These are phyloP conservation scores for Abrostola tripartita DNA, from an alignment of 2,888 invertebrate species.

Conservation along the genomic window DNA sequence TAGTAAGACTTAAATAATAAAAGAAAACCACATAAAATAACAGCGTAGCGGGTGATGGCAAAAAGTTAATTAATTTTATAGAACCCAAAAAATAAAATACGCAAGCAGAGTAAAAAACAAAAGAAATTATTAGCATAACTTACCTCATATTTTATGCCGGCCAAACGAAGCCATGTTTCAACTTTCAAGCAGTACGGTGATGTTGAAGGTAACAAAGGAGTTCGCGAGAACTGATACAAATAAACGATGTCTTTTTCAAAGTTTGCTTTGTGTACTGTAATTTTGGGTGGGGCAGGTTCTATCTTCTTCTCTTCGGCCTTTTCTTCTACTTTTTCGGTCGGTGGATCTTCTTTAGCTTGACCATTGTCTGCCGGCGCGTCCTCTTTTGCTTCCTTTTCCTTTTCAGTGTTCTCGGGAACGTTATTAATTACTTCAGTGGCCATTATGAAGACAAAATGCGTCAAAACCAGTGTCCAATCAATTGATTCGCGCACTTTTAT, in stretches of 20 bases:
- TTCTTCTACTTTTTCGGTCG: conserved; percentile 84
- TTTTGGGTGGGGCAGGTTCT: conserved; percentile 92
- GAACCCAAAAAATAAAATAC: not conserved
- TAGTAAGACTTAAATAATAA: not conserved
- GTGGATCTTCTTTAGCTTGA: conserved; percentile 79
- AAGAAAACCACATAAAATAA: not conserved
- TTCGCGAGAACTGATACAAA: conserved; percentile 97
- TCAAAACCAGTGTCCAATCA: conserved; percentile 31
- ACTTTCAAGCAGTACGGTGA: conserved; percentile 98
- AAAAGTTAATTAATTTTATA: not conserved
- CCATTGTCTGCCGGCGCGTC: conserved; percentile 85
- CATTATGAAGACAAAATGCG: conserved; percentile 85
- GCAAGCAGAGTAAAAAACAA: conserved; percentile 51
- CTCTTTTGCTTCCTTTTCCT: conserved; percentile 89
- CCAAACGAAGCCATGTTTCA: conserved; percentile 97
- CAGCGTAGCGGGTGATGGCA: conserved; percentile 25
- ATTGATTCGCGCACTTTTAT: conserved; percentile 43
- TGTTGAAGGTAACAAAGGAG: conserved; percentile 95
- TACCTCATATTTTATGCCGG: conserved; percentile 98
- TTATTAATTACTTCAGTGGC: conserved; percentile 93
- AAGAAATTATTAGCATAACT: conserved; percentile 67
- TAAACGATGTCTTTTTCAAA: conserved; percentile 98
- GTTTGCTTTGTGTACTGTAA: conserved; percentile 94
- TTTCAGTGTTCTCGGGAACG: conserved; percentile 89
- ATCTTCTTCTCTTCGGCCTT: conserved; percentile 87